A percentile compares a stretch with the other conserved stretches of the same genome.
phyloP scores from a whole-genome alignment of 1,140 invertebrate genomes.

The Cyrtorhinus lividipennis region DNA sequence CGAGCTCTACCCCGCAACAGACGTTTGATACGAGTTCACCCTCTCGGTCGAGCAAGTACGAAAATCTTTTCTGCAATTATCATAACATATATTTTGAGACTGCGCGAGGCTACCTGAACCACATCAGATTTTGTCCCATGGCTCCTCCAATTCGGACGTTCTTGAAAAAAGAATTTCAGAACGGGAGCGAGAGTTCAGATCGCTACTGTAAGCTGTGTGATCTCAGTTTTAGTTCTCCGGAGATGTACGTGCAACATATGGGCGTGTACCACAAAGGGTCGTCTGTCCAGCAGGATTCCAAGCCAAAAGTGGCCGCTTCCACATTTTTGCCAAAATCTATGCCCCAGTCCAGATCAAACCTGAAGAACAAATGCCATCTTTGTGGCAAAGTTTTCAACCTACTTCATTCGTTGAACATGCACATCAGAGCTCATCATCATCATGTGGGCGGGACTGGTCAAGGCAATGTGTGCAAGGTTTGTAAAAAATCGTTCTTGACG shows the following conservation, averaged over 20 bases:
- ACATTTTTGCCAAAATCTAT: background rate
- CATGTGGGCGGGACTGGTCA: background rate
- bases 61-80: background rate
- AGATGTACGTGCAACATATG: background rate
- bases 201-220: constrained; percentile 2
- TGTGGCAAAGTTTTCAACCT: constrained; percentile 11
- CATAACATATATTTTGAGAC: background rate
- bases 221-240: background rate
- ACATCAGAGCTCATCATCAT: background rate
- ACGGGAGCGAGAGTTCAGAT: background rate
- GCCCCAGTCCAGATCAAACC: background rate
- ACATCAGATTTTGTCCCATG: background rate
- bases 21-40: too few relatives aligned
- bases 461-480: background rate
- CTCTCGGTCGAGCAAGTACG: background rate
- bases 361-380: background rate
- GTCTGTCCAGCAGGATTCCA: background rate
- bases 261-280: background rate
- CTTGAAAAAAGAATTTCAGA: background rate
- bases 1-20: too few relatives aligned
- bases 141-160: background rate
- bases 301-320: background rate
- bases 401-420: constrained; percentile 3
- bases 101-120: constrained; percentile 5
- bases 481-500: constrained; percentile 6